Evolutionary conservation across 2,888 invertebrate species (phyloP), one percentile per base, ranked within the genome.

Genomic region (Scrobipalpa atriplicella): DNA sequence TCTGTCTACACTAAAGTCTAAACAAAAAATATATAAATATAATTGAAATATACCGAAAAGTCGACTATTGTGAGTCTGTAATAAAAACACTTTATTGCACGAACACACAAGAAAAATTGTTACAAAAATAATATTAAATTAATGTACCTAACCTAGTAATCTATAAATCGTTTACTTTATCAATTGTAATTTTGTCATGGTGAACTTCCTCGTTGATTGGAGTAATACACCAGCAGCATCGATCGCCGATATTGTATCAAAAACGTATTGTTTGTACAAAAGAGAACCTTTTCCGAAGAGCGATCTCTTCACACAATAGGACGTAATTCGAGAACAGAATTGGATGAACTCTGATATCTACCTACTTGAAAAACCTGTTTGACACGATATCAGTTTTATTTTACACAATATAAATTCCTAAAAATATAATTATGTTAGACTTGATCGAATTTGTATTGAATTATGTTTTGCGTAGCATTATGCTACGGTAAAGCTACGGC

Each of bases 181-280:
- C n/a, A n/a, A n/a, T n/a, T n/a, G n/a, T n/a, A 29, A 29, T 29
- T 29, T 29, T 29, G 5, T 29, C 29, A 29, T 29, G 29, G 29
- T 29, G 2, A 29, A 29, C 29, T 3, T 29, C 29, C 2, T n/a
- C 6, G n/a, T 47, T n/a, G 13, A 47, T n/a, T 13, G 47, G 9
- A 41, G 3, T 52, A 18, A 10, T 52, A 56, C n/a, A n/a, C 1
- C 8, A 76, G 81, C 1, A 75, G 81, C 86, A 90, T 89, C 89
- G 90, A 90, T 90, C 89, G 76, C 74, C 36, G 52, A 52, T 63
- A 63, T 19, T 9, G 36, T 16, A 56, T 10, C 21, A 61, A 38
- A 39, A 61, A 13, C 29, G 61, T 61, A 61, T 21, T 61, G 39
- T 61, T 56, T 56, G n/a, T 36, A 56, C 13, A 56, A 56, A 18